These are phyloP conservation scores for Tineola bisselliella DNA, from an alignment of 2,888 invertebrate genomes.

Conservation along the genomic window DNA sequence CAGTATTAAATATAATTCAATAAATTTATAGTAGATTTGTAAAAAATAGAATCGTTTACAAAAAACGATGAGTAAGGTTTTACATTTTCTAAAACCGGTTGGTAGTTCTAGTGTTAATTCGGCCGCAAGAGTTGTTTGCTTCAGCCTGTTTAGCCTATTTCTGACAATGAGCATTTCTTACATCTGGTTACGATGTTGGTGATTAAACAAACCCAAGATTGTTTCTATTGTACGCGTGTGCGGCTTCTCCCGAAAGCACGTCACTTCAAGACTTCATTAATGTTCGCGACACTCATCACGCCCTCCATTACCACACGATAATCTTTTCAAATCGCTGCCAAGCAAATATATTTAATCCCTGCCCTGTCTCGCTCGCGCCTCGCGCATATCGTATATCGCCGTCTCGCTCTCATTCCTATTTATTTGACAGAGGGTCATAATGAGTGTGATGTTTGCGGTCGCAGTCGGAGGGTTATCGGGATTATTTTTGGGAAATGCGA, in stretches of 20 bases:
- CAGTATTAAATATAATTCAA: no score
- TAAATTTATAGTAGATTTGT: no score
- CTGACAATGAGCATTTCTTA: no score
- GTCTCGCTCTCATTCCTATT: not conserved
- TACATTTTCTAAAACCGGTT: no score
- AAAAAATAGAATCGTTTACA: no score
- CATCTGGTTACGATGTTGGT: no score
- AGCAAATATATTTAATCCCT: not conserved
- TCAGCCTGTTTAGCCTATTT: no score
- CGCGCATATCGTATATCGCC: not conserved
- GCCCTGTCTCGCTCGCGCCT: not conserved
- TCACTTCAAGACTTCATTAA: conserved; percentile 22
- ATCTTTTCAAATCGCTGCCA: conserved; percentile 5
- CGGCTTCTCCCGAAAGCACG: conserved; percentile 4
- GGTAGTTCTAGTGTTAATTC: no score
- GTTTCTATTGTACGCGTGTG: no score
- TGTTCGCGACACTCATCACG: conserved; percentile 19
- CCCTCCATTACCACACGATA: not conserved
- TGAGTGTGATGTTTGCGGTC: not conserved
- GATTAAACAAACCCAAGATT: no score
- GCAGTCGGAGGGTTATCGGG: not conserved
- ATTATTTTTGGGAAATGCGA: not conserved
- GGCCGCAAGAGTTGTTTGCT: no score
- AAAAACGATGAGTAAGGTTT: no score
- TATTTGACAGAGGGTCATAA: not conserved